phyloP scores from a whole-genome alignment of 2,888 invertebrate genomes.

The Cryptocephalus moraei region DNA sequence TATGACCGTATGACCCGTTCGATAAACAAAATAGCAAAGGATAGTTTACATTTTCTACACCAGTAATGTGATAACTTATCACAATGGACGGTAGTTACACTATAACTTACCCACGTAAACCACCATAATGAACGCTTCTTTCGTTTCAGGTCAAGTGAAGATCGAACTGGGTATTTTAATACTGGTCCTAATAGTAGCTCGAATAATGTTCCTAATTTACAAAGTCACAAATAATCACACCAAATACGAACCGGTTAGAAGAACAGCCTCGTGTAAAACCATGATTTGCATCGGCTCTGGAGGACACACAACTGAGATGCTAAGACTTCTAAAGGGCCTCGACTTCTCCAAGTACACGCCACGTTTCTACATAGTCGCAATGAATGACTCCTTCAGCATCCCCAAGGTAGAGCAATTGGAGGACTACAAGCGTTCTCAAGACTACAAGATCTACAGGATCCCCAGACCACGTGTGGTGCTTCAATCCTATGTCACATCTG shows the following conservation, averaged over 20 bases:
- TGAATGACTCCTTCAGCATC: conserved; percentile 66
- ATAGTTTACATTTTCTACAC: no score
- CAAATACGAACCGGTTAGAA: conserved; percentile 21
- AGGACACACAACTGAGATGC: conserved; percentile 93
- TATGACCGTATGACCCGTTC: no score
- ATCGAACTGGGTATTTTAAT: neutral
- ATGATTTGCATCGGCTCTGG: conserved; percentile 68
- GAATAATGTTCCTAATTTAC: conserved; percentile 32
- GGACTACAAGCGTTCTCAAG: conserved; percentile 12
- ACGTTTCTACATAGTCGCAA: conserved; percentile 67
- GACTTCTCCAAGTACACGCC: conserved; percentile 57
- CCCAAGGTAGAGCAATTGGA: conserved; percentile 53
- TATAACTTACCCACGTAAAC: no score
- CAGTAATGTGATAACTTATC: no score
- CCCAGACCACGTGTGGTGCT: conserved; percentile 80
- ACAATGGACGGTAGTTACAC: no score
- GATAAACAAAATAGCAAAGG: no score
- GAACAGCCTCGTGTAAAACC: conserved; percentile 34
- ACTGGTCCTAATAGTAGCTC: conserved; percentile 24
- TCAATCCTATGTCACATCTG: conserved; percentile 72
- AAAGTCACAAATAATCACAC: conserved; percentile 34
- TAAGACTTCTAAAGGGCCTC: conserved; percentile 58
- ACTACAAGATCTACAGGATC: conserved; percentile 47
- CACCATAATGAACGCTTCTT: neutral
- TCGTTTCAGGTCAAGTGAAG: neutral